A percentile compares a stretch with the other conserved stretches of the same genome.
Evolutionary conservation across 1,140 invertebrate species (phyloP).

Genomic region (Papilio xuthus): DNA sequence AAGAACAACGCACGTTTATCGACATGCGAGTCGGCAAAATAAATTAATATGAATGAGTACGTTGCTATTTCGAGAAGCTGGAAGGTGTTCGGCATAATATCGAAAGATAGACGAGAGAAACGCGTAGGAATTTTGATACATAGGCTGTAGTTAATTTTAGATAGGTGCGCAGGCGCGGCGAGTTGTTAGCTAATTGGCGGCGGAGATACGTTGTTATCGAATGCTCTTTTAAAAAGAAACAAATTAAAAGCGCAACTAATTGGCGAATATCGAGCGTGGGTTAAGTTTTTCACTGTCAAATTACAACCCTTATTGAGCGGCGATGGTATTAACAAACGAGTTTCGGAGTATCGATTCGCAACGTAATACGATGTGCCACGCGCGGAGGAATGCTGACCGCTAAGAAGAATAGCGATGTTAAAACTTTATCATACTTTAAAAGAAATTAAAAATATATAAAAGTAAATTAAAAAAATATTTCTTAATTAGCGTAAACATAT

Average conservation of each 20-base stretch:
- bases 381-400: conserved; percentile 23
- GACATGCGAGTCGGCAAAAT: conserved; percentile 50
- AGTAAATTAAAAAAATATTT: background rate
- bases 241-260: conserved; percentile 24
- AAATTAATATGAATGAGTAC: conserved; percentile 72
- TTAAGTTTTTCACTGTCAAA: conserved; percentile 29
- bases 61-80: conserved; percentile 75
- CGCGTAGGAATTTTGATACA: conserved; percentile 81
- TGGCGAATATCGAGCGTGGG: conserved; percentile 27
- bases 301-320: conserved; percentile 29
- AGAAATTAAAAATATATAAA: background rate
- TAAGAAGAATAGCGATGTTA: background rate
- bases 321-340: conserved; percentile 24
- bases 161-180: conserved; percentile 79
- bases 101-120: conserved; percentile 77
- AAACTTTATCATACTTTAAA: background rate
- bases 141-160: conserved; percentile 81
- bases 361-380: conserved; percentile 25
- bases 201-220: conserved; percentile 73
- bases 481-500: background rate
- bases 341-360: conserved; percentile 28
- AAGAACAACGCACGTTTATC: conserved; percentile 41
- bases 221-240: conserved; percentile 50
- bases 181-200: conserved; percentile 80
- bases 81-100: conserved; percentile 81